phyloP scores from a whole-genome alignment of 2,888 invertebrate species.

The Caenorhabditis parvicauda region DNA sequence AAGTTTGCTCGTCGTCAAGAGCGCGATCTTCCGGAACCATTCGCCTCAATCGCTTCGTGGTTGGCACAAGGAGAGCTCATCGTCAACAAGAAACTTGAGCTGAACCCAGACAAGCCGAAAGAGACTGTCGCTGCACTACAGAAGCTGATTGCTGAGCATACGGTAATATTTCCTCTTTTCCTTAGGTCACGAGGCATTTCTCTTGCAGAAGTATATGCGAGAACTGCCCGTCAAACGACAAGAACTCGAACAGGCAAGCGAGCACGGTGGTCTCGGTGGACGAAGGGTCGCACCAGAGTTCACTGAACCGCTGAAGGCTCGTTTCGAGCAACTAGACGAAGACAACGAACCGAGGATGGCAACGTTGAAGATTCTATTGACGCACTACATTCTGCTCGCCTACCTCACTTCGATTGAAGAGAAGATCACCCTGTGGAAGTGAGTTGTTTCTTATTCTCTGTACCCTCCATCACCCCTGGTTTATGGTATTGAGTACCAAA shows the following conservation, averaged over 20 bases:
- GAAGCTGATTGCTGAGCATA: slow-evolving; percentile 30
- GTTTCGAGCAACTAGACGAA: slow-evolving; percentile 45
- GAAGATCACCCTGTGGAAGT: slow-evolving; percentile 48
- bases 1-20: slow-evolving; percentile 36
- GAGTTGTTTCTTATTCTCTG: background rate
- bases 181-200: background rate
- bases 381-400: slow-evolving; percentile 48
- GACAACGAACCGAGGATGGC: slow-evolving; percentile 46
- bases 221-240: slow-evolving; percentile 25
- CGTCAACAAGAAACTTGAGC: slow-evolving; percentile 28
- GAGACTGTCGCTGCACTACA: slow-evolving; percentile 27
- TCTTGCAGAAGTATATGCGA: slow-evolving; percentile 40
- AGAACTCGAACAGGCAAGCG: slow-evolving; percentile 27
- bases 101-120: slow-evolving; percentile 29
- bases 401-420: slow-evolving; percentile 50
- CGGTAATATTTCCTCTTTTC: slow-evolving; percentile 6
- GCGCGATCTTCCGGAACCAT: slow-evolving; percentile 38
- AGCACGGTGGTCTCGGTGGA: slow-evolving; percentile 41
- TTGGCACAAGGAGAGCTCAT: slow-evolving; percentile 36
- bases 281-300: slow-evolving; percentile 44
- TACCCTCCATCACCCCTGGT: background rate
- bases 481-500: background rate
- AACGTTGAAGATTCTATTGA: slow-evolving; percentile 44
- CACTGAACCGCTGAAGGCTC: slow-evolving; percentile 41
- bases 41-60: slow-evolving; percentile 41